Evolutionary conservation across 53 echinoderm and acorn worm genomes (phyloP).

Genomic region (Temnopleurus reevesii): DNA sequence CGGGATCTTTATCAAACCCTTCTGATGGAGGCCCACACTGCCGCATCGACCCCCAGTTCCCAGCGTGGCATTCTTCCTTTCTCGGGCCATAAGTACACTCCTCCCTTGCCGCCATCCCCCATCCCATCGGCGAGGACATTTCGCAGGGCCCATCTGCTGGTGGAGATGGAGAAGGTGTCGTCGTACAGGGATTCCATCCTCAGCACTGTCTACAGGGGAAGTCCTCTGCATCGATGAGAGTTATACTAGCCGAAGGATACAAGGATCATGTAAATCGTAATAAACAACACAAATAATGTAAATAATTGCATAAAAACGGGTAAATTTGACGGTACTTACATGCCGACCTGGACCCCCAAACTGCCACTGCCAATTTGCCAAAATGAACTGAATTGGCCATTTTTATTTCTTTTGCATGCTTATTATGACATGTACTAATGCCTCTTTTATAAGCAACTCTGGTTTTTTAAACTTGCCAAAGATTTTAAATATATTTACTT

Average conservation of each 20-base stretch:
- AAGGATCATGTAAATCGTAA: neutral
- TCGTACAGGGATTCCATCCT: constrained; percentile 55
- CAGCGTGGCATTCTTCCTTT: constrained; percentile 60
- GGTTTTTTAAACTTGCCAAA: too few species aligned
- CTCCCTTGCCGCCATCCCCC: neutral
- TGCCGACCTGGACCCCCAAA: too few species aligned
- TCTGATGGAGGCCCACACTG: constrained; percentile 56
- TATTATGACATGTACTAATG: too few species aligned
- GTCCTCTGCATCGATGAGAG: constrained; percentile 66
- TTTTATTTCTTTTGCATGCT: too few species aligned
- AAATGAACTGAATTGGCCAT: too few species aligned
- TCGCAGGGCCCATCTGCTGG: constrained; percentile 52
- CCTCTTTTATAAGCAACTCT: too few species aligned
- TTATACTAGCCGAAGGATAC: neutral
- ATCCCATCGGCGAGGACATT: constrained; percentile 57
- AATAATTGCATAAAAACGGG: neutral
- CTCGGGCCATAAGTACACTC: constrained; percentile 31
- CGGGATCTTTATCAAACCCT: constrained; percentile 64
- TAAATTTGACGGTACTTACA: neutral
- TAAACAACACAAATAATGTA: neutral
- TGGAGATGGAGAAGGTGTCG: constrained; percentile 60
- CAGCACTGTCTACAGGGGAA: constrained; percentile 64
- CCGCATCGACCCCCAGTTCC: neutral
- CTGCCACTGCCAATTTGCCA: too few species aligned
- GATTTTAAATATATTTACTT: too few species aligned